Evolutionary conservation across 2,888 invertebrate genomes (phyloP).

Genomic region (Hyposoter didymator): DNA sequence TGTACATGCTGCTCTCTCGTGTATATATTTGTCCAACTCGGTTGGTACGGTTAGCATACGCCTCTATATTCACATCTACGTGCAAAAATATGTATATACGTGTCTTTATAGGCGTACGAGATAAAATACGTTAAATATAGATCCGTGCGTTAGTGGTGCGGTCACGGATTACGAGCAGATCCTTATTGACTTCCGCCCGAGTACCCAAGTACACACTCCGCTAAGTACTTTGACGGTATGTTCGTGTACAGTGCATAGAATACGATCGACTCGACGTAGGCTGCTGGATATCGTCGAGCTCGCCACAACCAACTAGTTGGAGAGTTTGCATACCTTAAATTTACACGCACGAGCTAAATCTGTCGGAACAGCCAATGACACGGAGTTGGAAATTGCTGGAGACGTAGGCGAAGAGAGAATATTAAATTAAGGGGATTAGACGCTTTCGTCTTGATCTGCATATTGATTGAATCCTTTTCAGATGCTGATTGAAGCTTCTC

Average conservation of each 20-base stretch:
- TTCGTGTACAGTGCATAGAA: slow-evolving; percentile 5
- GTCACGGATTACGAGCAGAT: slow-evolving; percentile 68
- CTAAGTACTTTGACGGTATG: slow-evolving; percentile 63
- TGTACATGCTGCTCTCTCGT: slow-evolving; percentile 12
- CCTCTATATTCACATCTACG: slow-evolving; percentile 9
- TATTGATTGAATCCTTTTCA: neutral
- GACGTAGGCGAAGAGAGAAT: neutral
- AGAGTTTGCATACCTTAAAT: slow-evolving; percentile 34
- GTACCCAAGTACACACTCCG: slow-evolving; percentile 64
- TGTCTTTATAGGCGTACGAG: neutral
- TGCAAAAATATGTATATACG: slow-evolving; percentile 8
- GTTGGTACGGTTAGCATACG: slow-evolving; percentile 24
- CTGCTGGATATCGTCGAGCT: slow-evolving; percentile 40
- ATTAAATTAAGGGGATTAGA: neutral
- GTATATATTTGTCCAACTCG: slow-evolving; percentile 47
- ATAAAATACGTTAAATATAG: slow-evolving; percentile 50
- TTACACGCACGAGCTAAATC: slow-evolving; percentile 13
- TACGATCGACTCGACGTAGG: slow-evolving; percentile 28
- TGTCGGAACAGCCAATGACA: neutral
- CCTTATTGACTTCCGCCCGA: slow-evolving; percentile 69
- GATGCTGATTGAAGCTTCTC: neutral
- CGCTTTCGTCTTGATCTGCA: neutral
- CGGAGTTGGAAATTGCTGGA: neutral
- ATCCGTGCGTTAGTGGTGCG: slow-evolving; percentile 62
- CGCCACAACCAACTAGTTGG: neutral